phyloP scores from a whole-genome alignment of 2,113 vertebrate species.

The Sialia sialis region DNA sequence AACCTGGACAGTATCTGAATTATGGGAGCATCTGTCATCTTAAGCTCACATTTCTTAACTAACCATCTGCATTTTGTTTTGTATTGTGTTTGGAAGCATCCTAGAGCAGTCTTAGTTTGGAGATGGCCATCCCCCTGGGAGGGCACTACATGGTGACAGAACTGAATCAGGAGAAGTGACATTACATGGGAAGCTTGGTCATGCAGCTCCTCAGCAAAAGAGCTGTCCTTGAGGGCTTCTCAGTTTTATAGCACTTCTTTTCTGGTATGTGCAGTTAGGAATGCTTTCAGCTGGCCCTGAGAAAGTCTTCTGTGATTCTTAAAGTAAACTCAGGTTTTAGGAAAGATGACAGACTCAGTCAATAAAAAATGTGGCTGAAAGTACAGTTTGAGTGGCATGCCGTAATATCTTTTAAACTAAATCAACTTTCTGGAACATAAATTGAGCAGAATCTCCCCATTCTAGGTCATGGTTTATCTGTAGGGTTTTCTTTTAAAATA shows the following conservation, averaged over 20 bases:
- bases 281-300: background rate
- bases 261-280: background rate
- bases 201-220: background rate
- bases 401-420: slow-evolving; percentile 1
- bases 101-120: background rate
- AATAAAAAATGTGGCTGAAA: background rate
- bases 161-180: background rate
- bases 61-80: background rate
- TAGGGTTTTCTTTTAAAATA: slow-evolving; percentile 14
- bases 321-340: background rate
- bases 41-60: background rate
- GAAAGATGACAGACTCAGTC: background rate
- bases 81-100: background rate
- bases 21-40: background rate
- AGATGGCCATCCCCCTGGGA: fast-evolving
- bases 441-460: background rate
- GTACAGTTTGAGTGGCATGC: background rate
- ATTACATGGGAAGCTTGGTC: fast-evolving
- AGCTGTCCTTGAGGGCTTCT: background rate
- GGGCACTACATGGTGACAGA: fast-evolving
- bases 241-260: background rate
- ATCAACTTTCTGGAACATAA: background rate
- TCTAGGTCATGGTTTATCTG: slow-evolving; percentile 30
- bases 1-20: background rate
- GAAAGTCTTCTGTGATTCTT: background rate